These are phyloP conservation scores for Enteromius radiatus DNA, from an alignment of 2,797 vertebrate genomes.

Conservation along the genomic window DNA sequence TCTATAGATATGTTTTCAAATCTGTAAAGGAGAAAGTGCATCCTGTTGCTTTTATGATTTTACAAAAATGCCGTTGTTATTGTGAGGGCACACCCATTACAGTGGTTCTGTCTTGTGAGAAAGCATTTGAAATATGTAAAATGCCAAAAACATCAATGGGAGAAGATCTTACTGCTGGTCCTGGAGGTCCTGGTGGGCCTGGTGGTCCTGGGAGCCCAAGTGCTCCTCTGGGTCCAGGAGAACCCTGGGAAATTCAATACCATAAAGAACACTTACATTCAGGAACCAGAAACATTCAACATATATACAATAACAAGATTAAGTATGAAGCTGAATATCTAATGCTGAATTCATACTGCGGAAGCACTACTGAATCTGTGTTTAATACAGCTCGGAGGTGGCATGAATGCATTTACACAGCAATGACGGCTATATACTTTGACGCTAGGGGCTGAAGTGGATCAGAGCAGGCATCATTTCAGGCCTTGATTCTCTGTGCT, in stretches of 20 bases:
- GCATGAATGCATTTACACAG: background rate
- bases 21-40: too few species aligned
- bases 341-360: background rate
- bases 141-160: background rate
- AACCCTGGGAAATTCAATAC: constrained; percentile 66
- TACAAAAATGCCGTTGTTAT: too few species aligned
- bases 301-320: background rate
- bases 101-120: background rate
- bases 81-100: background rate
- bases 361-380: background rate
- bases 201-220: constrained; percentile 69
- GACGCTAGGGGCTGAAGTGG: background rate
- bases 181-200: constrained; percentile 76
- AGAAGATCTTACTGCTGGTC: constrained; percentile 71
- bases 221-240: constrained; percentile 73
- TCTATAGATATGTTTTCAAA: too few species aligned
- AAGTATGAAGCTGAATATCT: background rate
- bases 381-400: constrained; percentile 7
- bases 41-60: too few species aligned
- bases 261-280: background rate
- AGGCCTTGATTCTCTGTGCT: background rate
- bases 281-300: background rate
- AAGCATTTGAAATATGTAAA: background rate
- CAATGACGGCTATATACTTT: background rate
- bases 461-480: too few species aligned